Evolutionary conservation across 2,888 invertebrate genomes (phyloP).

Genomic region (Amphipoea lucens): DNA sequence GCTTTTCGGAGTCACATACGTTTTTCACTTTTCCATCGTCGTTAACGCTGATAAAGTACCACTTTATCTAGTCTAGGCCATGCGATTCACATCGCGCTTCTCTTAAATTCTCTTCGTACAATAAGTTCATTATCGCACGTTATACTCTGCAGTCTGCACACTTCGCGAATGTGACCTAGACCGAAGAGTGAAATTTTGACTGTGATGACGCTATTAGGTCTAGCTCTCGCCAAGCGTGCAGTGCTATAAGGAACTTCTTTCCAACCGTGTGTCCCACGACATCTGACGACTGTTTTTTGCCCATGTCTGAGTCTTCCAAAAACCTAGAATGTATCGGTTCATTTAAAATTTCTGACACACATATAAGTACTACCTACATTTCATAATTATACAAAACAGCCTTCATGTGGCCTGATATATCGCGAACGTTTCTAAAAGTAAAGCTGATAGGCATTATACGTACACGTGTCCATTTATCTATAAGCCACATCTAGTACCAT

Average conservation of each 20-base stretch:
- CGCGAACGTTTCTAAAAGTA: slow-evolving; percentile 5
- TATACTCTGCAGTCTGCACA: too few relatives aligned
- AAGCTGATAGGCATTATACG: slow-evolving; percentile 6
- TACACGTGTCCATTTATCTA: slow-evolving; percentile 5
- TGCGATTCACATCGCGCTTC: background rate
- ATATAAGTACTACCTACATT: too few relatives aligned
- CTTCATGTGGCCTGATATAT: background rate
- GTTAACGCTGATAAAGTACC: background rate
- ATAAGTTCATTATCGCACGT: too few relatives aligned
- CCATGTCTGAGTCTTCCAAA: background rate
- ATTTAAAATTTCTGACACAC: too few relatives aligned
- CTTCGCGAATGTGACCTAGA: too few relatives aligned
- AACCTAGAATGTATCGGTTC: background rate
- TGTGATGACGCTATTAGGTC: too few relatives aligned
- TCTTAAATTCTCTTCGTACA: background rate
- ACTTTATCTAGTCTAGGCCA: background rate
- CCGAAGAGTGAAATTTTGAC: too few relatives aligned
- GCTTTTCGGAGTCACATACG: background rate
- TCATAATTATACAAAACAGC: background rate
- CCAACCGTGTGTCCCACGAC: background rate
- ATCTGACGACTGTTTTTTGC: background rate
- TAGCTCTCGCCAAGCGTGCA: too few relatives aligned
- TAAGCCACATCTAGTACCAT: slow-evolving; percentile 24
- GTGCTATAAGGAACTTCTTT: too few relatives aligned
- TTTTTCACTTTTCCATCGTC: background rate